A percentile compares a stretch with the other conserved stretches of the same genome.
These are phyloP conservation scores for Chloroclystis v-ata DNA, from an alignment of 2,888 invertebrate genomes.

Conservation along the genomic window DNA sequence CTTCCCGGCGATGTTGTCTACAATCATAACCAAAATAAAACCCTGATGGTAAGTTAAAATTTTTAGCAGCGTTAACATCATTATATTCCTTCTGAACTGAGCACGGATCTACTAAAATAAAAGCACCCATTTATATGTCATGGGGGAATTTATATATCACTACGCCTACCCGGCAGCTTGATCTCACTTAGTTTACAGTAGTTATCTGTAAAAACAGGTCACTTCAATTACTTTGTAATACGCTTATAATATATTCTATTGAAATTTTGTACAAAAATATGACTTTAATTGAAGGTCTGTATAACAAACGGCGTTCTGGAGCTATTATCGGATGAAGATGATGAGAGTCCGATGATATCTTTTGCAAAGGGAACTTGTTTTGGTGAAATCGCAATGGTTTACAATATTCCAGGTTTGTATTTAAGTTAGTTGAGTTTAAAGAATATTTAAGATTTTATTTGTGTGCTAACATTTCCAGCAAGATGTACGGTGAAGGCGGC, in stretches of 20 bases:
- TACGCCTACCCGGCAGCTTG: no score
- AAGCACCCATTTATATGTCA: no score
- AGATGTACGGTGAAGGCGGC: constrained; percentile 74
- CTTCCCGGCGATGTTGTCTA: constrained; percentile 73
- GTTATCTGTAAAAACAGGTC: no score
- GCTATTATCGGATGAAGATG: constrained; percentile 73
- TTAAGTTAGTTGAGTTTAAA: neutral
- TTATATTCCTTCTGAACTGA: no score
- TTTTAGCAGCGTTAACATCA: no score
- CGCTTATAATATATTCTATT: no score
- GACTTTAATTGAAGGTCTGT: constrained; percentile 53
- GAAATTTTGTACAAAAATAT: no score
- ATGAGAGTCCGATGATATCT: constrained; percentile 74
- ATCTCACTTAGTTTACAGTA: no score
- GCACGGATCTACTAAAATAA: no score
- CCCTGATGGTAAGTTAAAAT: constrained; percentile 62
- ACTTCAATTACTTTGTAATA: no score
- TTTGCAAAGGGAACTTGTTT: constrained; percentile 72
- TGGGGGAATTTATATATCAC: no score
- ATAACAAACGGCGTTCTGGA: constrained; percentile 70
- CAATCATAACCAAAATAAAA: constrained; percentile 70
- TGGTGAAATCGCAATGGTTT: constrained; percentile 72
- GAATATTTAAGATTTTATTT: no score
- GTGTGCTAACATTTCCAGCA: constrained; percentile 43
- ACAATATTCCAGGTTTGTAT: constrained; percentile 64